Evolutionary conservation across 2,797 vertebrate species (phyloP).

Genomic region (Galaxias olidus): DNA sequence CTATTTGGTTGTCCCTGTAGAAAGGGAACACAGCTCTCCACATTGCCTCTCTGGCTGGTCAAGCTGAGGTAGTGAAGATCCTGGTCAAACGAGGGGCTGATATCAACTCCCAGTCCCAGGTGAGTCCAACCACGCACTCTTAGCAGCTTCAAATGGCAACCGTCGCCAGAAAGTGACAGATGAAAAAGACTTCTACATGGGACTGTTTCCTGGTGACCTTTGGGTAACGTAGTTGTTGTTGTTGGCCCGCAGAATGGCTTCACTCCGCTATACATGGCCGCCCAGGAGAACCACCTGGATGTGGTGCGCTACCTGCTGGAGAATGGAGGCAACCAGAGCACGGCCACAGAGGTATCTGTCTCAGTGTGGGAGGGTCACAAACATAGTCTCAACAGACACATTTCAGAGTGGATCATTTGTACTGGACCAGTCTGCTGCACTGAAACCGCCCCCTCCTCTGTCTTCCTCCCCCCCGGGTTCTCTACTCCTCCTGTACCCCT

Average conservation of each 20-base stretch:
- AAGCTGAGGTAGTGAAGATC: constrained; percentile 91
- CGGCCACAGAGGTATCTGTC: constrained; percentile 89
- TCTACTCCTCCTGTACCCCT: background rate
- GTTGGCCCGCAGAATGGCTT: constrained; percentile 89
- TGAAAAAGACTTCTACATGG: no score
- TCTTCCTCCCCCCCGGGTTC: background rate
- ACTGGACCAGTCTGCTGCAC: background rate
- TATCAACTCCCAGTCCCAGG: constrained; percentile 96
- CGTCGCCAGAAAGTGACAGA: no score
- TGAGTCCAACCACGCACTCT: constrained; percentile 46
- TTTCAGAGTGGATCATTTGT: background rate
- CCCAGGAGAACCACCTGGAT: constrained; percentile 97
- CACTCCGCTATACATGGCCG: constrained; percentile 97
- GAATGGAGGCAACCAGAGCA: constrained; percentile 98
- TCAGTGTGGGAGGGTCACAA: background rate
- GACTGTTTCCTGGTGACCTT: no score
- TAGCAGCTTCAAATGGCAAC: background rate
- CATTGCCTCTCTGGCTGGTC: constrained; percentile 94
- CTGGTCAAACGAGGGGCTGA: constrained; percentile 92
- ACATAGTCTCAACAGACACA: background rate
- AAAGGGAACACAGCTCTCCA: constrained; percentile 98
- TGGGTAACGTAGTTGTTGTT: background rate
- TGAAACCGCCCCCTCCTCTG: background rate
- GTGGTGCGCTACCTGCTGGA: constrained; percentile 96
- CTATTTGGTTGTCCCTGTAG: constrained; percentile 58